phyloP scores from a whole-genome alignment of 2,113 vertebrate genomes.

The Carassius gibelio region DNA sequence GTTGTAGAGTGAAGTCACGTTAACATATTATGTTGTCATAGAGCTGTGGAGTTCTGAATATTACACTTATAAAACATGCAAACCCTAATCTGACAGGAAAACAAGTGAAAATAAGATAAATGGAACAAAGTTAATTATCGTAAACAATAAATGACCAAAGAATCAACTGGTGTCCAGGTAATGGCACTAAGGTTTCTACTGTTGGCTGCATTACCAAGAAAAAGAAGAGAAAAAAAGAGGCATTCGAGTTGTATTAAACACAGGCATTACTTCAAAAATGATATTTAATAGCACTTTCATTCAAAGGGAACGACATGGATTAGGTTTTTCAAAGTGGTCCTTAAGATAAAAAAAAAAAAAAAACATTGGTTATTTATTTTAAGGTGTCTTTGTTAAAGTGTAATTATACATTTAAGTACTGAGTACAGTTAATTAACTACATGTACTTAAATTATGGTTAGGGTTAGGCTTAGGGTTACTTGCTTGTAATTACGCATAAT shows the following conservation, averaged over 20 bases:
- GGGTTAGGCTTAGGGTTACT: too few relatives aligned
- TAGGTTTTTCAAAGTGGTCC: background rate
- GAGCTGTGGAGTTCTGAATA: background rate
- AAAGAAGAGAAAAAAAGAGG: background rate
- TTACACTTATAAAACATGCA: background rate
- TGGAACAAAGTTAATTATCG: slow-evolving; percentile 21
- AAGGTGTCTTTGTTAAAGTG: too few relatives aligned
- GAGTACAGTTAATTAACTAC: too few relatives aligned
- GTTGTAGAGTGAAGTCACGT: background rate
- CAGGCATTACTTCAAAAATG: background rate
- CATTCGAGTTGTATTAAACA: background rate
- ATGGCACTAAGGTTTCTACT: background rate
- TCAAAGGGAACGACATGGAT: background rate
- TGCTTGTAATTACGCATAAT: too few relatives aligned
- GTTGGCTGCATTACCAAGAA: too few relatives aligned
- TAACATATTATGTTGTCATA: slow-evolving; percentile 15
- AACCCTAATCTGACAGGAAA: slow-evolving; percentile 6
- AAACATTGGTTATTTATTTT: background rate
- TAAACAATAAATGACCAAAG: slow-evolving; percentile 35
- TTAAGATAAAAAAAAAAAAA: too few relatives aligned
- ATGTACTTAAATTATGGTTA: too few relatives aligned
- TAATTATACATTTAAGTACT: too few relatives aligned
- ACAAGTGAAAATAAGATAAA: slow-evolving; percentile 4
- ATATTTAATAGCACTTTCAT: background rate
- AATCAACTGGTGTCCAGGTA: background rate